Conservation (phyloP, 1,140 invertebrate genomes). For the Andrena cerasifolii region DNA sequence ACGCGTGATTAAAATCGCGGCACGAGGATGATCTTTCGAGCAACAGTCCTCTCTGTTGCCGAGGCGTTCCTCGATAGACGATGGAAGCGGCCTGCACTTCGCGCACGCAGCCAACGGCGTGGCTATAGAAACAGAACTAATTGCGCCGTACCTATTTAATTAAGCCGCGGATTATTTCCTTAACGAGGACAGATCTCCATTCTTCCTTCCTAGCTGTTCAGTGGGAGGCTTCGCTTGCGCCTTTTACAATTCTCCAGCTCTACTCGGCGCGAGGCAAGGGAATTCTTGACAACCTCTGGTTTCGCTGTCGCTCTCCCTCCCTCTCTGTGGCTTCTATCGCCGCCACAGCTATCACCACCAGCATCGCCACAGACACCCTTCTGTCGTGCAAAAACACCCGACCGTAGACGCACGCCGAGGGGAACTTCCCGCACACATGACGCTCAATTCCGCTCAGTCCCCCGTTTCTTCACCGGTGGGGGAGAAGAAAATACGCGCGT, state of each 20-base stretch:
- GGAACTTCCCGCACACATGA: background rate
- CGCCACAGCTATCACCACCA: background rate
- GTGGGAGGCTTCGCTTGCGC: slow-evolving; percentile 45
- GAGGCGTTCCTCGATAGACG: no score
- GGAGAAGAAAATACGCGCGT: background rate
- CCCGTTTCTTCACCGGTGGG: background rate
- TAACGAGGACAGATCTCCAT: slow-evolving; percentile 68
- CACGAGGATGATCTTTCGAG: no score
- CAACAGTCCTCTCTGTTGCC: no score
- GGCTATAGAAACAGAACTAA: slow-evolving; percentile 62
- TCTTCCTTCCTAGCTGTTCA: slow-evolving; percentile 60
- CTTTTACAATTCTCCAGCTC: slow-evolving; percentile 61
- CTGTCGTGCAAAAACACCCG: background rate
- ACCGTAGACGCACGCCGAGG: background rate
- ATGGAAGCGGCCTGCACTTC: no score
- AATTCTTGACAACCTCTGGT: background rate
- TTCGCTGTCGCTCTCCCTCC: slow-evolving; percentile 4
- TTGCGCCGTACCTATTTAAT: slow-evolving; percentile 70
- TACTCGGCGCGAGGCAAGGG: background rate
- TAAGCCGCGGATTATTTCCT: slow-evolving; percentile 72
- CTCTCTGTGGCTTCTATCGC: background rate
- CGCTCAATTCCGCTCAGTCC: background rate
- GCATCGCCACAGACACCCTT: background rate
- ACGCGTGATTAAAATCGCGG: no score
- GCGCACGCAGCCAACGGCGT: slow-evolving; percentile 14